A percentile compares a stretch with the other conserved stretches of the same genome.
Evolutionary conservation across 2,888 invertebrate species (phyloP).

Genomic region (Halictus quadricinctus): DNA sequence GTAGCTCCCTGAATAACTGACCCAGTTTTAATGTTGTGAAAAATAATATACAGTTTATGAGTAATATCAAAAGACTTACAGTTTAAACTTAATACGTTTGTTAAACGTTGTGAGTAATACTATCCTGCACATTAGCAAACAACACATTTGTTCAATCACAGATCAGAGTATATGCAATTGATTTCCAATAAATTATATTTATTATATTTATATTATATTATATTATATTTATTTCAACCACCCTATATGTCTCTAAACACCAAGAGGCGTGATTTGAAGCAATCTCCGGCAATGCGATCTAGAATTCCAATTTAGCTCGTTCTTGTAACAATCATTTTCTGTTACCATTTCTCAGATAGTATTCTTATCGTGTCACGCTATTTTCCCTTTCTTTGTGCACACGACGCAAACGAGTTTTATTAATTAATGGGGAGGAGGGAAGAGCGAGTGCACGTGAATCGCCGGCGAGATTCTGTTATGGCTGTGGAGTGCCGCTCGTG

Average conservation of each 20-base stretch:
- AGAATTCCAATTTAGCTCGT: neutral
- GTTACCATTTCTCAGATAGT: neutral
- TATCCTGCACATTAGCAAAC: too few species aligned
- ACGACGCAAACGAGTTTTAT: neutral
- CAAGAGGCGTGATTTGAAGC: neutral
- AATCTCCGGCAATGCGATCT: neutral
- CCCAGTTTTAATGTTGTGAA: too few species aligned
- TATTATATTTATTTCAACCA: neutral
- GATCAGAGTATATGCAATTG: too few species aligned
- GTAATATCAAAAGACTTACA: too few species aligned
- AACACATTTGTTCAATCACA: too few species aligned
- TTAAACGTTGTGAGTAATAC: too few species aligned
- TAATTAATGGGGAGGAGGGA: neutral
- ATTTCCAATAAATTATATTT: too few species aligned
- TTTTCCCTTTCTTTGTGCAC: neutral
- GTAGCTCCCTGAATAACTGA: too few species aligned
- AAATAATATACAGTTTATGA: too few species aligned
- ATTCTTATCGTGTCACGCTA: neutral
- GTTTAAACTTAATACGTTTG: too few species aligned
- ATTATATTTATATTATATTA: too few species aligned
- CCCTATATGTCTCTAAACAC: neutral
- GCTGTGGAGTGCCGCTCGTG: neutral
- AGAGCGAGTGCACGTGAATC: neutral
- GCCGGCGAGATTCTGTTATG: conserved; percentile 2
- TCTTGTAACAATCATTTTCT: neutral